Base-by-base conservation (phyloP, 2,888 invertebrate genomes). In the Pollenia labialis region DNA sequence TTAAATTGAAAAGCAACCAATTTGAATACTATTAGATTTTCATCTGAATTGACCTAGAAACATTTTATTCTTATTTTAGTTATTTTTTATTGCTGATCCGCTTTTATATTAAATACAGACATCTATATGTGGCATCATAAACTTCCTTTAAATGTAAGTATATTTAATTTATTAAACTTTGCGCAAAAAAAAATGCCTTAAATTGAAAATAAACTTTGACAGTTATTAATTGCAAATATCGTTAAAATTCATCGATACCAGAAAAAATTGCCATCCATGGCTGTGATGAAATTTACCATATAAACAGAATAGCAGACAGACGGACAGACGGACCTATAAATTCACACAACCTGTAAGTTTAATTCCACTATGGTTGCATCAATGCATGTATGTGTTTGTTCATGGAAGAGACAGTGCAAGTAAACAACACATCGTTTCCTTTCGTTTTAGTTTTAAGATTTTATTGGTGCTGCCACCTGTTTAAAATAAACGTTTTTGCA, bases 161-260 rank as follows among this genome's bases (percentile, higher is more conserved):
- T 68, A 60, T 69, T 68, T 74, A 62, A 75, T 77, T 87, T 80
- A 62, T 75, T 81, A 74, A 85, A 82, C 68, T 58, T 60, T 40
- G 44, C 81, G 50, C 6, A 64, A 54, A 85, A 54, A 85, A 75
- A 79, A 68, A 76, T 89, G 89, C 89, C 80, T 86, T 89, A 89
- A 89, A 89, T 89, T 89, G 90, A 90, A 90, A 89, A 90, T 91
- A 90, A 90, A 90, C 90, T 89, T 85, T 91, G 92, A 92, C 92
- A 92, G 92, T 91, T 92, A 92, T 92, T 92, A 92, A 92, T 92
- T 92, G 92, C 91, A 91, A 92, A 92, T 92, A 92, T 92, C 92
- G 91, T 91, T 91, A 91, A 91, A 87, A 91, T 91, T 92, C 91
- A 92, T 92, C 92, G 91, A 87, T 83, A 84, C 60, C 23, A 58